Percentiles rank a stretch among this genome's conserved stretches.
Evolutionary conservation across 2,113 vertebrate genomes (phyloP).

Genomic region (Lepus europaeus): DNA sequence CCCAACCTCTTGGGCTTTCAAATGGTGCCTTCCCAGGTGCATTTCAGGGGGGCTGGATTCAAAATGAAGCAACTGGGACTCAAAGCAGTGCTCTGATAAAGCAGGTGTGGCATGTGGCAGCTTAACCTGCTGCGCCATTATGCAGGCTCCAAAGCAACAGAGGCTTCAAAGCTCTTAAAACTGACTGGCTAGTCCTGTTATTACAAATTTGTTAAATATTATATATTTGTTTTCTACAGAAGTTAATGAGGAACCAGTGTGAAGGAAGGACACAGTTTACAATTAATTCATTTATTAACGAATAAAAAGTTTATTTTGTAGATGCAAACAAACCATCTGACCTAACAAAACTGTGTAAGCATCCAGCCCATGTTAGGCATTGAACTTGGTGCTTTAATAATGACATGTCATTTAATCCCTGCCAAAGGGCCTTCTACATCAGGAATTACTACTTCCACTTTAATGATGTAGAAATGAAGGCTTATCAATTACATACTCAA

Average conservation of each 20-base stretch:
- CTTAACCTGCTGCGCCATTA: too few species aligned
- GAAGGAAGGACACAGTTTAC: conserved; percentile 10
- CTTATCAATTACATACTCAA: conserved; percentile 35
- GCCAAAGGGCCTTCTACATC: neutral
- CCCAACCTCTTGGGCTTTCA: too few species aligned
- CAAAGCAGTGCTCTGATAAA: too few species aligned
- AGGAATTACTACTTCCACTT: conserved; percentile 40
- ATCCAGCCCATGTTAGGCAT: neutral
- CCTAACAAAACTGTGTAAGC: neutral
- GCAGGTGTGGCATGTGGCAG: too few species aligned
- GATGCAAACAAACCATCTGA: conserved; percentile 23
- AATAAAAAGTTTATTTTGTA: conserved; percentile 46
- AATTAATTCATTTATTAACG: conserved; percentile 56
- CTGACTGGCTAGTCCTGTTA: neutral
- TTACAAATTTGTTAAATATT: conserved; percentile 38
- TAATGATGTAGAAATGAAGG: conserved; percentile 34
- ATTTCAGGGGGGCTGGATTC: too few species aligned
- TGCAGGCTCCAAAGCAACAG: too few species aligned
- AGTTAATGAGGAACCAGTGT: conserved; percentile 42
- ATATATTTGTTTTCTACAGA: conserved; percentile 50
- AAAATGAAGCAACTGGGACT: too few species aligned
- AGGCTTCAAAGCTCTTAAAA: neutral
- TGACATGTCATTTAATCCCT: neutral
- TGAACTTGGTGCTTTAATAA: conserved; percentile 5
- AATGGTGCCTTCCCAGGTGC: too few species aligned